Evolutionary conservation across 2,888 invertebrate species (phyloP), one percentile per base, ranked within the genome.

Genomic region (Luperina testacea): DNA sequence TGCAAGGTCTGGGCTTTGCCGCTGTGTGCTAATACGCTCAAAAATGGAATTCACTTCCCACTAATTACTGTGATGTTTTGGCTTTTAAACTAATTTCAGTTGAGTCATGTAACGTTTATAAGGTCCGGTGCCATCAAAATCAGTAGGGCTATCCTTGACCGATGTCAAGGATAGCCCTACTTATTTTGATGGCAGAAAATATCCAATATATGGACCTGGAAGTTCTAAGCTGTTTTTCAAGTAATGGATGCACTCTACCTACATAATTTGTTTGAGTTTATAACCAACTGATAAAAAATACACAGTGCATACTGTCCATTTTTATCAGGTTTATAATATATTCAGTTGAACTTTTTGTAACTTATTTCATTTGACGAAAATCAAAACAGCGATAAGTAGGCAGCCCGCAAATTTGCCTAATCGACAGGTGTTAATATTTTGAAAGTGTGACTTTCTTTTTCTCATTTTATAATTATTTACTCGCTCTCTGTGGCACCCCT

Each of bases 401-500:
- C 20, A 53, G 53, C 20, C 8, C 24, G 24, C 24, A 20, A 8
- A 57, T 24, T 57, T 1, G 53, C 53, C 9, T 20, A 53, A 53
- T 53, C 53, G 20, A 53, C 1, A 20, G 20, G 7, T 53, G 53
- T 53, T 53, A 20, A 17, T 53, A 53, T 20, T 53, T 53, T 20
- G 11, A 48, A 24, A 24, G 24, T 53, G 53, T 9, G 53, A 53
- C 24, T 15, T 17, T n/a, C 20, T n/a, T 8, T 15, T 69, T 24
- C 9, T 64, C 6, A 45, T 45, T 15, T 27, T 32, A 32, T 32
- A 32, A 32, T 32, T 13, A 27, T 27, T 45, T 15, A 27, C 24
- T n/a, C 5, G 32, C 0, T 20, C 20, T 27, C 45, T 20, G 42
- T 42, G 77, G 0, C 81, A 89, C 8, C 88, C 88, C 84, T 91